A percentile compares a stretch with the other conserved stretches of the same genome.
Conservation (phyloP, 2,888 invertebrate species). For the Pyralis farinalis region DNA sequence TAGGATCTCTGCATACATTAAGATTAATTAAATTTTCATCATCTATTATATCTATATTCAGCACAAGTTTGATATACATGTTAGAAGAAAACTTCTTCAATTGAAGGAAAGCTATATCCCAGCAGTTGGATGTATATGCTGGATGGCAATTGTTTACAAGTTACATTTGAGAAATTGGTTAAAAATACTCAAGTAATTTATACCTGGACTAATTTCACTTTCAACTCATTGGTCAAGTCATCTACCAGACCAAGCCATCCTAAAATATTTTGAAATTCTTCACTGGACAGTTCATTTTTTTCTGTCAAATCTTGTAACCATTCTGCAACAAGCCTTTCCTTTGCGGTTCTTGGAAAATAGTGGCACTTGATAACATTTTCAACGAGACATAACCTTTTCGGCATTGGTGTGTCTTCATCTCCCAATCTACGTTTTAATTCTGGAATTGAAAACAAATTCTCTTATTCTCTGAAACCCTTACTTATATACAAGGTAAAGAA, state of each 20-base stretch:
- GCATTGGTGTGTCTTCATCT: slow-evolving; percentile 55
- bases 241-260: slow-evolving; percentile 49
- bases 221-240: slow-evolving; percentile 57
- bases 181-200: no score
- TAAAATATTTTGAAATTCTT: slow-evolving; percentile 49
- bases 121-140: no score
- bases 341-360: slow-evolving; percentile 68
- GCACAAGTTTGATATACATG: no score
- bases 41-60: no score
- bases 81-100: no score
- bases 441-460: slow-evolving; percentile 31
- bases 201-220: slow-evolving; percentile 62
- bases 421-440: slow-evolving; percentile 70
- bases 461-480: no score
- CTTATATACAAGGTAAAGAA: no score
- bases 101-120: no score
- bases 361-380: slow-evolving; percentile 71
- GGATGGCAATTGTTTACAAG: no score
- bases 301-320: slow-evolving; percentile 62
- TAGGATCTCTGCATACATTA: no score
- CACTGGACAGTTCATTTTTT: slow-evolving; percentile 40
- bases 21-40: no score
- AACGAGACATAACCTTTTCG: slow-evolving; percentile 77
- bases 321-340: slow-evolving; percentile 71
- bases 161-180: no score